Base-by-base conservation (phyloP, 2,797 vertebrate genomes). In the Odontamblyopus rebecca region DNA sequence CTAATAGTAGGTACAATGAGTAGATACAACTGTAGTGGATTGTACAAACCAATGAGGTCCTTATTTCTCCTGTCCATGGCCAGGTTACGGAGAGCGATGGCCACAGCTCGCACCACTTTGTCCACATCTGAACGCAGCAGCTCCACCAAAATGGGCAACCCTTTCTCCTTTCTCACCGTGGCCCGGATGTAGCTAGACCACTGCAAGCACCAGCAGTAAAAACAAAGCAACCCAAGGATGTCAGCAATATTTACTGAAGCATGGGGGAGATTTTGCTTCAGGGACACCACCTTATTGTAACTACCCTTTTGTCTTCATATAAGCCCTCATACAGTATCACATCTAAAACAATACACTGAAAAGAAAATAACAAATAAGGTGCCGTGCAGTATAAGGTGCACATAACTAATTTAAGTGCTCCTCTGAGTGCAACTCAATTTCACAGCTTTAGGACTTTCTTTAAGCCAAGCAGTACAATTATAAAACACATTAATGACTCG, bases 121-220 rank as follows among this genome's bases (percentile, higher is more conserved):
- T 99, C 98, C 0, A 95, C 96, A 73, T 99, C 97, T 0, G 97
- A 99, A 83, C 97, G 96, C 74, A 99, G 95, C 81, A 99, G 92
- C 79, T 98, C 97, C 83, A 99, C 98, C 4, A 99, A 94, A 79
- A 98, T 94, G 0, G 97, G 97, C 44, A 99, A 88, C 5, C 98
- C 98, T 60, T 98, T 96, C 90, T 99, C 98, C 89, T 98, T 99
- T 57, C 98, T 95, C 83, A 99, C 97, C 0, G 95, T 98, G 6
- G 95, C 97, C 0, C 98, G 95, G 84, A 99, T 99, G 88, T 96
- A 98, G 0, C 94, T 96, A 76, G 98, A 99, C 98, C 98, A 99
- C 98, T 99, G 79, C 3, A 59, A 76, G 32, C 64, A 65, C 23
- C 78, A 57, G 67, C 61, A 71, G 1, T 62, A 26, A 65, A 38